phyloP scores from a whole-genome alignment of 2,797 vertebrate genomes.

The Phrynocephalus forsythii region DNA sequence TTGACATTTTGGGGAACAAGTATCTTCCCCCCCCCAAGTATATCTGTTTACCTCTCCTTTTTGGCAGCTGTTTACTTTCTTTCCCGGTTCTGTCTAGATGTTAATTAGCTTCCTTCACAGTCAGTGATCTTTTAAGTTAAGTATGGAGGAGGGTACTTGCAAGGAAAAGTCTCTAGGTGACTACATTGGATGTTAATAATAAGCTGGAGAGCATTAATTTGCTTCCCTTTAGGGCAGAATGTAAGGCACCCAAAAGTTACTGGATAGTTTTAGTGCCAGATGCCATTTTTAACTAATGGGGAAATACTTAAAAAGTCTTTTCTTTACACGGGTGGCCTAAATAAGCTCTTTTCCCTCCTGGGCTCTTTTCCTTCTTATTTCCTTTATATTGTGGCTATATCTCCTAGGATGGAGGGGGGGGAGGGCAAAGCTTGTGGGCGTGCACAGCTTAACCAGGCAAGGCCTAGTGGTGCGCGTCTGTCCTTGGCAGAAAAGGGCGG shows the following conservation, averaged over 20 bases:
- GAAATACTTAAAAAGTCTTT: too few relatives aligned
- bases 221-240: neutral
- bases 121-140: conserved; percentile 26
- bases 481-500: neutral
- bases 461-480: conserved; percentile 8
- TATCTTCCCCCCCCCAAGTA: neutral
- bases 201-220: neutral
- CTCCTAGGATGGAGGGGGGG: neutral
- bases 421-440: neutral
- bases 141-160: neutral
- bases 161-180: neutral
- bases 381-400: neutral
- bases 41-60: neutral
- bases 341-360: neutral
- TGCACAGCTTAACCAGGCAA: neutral
- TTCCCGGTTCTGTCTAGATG: neutral
- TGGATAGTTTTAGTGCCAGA: neutral
- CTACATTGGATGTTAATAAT: neutral
- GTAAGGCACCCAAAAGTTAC: neutral
- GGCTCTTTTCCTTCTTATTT: neutral
- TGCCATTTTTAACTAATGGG: neutral
- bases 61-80: neutral
- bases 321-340: neutral
- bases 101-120: neutral
- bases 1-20: neutral